Evolutionary conservation across 2,113 vertebrate species (phyloP).

Genomic region (Eubucco bourcierii): DNA sequence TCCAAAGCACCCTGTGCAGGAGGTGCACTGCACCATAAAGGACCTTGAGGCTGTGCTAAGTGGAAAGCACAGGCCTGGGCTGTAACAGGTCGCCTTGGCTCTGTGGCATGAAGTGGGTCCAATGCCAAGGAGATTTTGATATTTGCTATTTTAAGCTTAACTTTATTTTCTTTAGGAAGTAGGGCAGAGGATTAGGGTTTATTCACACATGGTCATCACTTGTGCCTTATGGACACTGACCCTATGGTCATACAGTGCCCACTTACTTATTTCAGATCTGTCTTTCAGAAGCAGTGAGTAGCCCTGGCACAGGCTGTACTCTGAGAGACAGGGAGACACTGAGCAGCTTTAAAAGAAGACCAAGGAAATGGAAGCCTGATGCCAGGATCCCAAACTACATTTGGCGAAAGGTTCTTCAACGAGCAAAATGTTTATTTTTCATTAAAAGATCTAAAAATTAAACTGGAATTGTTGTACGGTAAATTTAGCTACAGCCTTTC

Average conservation of each 20-base stretch:
- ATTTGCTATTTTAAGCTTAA: neutral
- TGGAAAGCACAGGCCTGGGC: neutral
- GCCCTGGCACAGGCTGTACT: accelerated
- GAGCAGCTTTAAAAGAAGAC: neutral
- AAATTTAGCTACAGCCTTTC: neutral
- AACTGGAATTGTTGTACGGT: neutral
- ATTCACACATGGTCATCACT: neutral
- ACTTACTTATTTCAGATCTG: neutral
- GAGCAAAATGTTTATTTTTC: neutral
- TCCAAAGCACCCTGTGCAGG: neutral
- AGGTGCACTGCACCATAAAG: accelerated
- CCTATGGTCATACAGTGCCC: accelerated
- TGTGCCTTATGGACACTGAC: neutral
- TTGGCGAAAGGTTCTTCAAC: neutral
- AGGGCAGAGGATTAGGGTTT: neutral
- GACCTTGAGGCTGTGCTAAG: accelerated
- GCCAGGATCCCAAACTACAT: neutral
- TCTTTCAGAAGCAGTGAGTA: neutral
- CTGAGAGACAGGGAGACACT: accelerated
- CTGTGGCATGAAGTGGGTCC: neutral
- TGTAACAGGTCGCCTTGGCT: neutral
- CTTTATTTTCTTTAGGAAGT: neutral
- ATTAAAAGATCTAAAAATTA: neutral
- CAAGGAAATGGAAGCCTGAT: neutral
- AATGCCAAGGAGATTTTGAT: neutral